Base-by-base conservation (phyloP, 92 coral and sea anemone species). In the Pocillopora meandrina region DNA sequence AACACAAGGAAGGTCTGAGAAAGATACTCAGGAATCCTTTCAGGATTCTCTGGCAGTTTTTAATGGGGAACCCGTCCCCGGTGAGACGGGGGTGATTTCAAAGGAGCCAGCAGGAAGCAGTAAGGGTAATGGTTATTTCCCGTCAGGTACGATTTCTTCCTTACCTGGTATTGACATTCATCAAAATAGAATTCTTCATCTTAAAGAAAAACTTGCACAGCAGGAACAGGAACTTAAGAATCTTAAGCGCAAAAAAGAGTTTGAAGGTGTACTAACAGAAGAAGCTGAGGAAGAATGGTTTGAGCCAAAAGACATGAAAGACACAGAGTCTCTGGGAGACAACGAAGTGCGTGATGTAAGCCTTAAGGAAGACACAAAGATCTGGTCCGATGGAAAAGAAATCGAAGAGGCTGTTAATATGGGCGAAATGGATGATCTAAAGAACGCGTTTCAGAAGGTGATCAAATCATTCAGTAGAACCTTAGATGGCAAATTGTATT, bases 141-240 rank as follows among this genome's bases (percentile, higher is more conserved):
- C 9, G 59, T 59, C 15, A 59, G 55, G 1, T n/a, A 42, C 10
- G 58, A 15, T 75, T 61, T 33, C 79, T 15, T 6, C 18, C 60
- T 56, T 60, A 57, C 67, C 16, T 58, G 79, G 66, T 26, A 57
- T 31, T 35, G 31, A 55, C 10, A 31, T 15, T 33, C 67, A 65
- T 12, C 66, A 58, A 59, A 75, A 57, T 58, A 75, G 23, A 75
- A 75, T 75, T 5, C 79, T 75, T 75, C 52, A 26, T 59, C 66
- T 75, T 5, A 75, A 75, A 75, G 79, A 23, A 59, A 58, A 26
- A 75, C 79, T 75, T 23, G 79, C 79, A 49, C 12, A 55, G 60
- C 79, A 75, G 63, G 79, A 75, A 34, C 66, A 75, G 57, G 79
- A 75, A 75, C 67, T 75, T 31, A n/a, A 57, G 65, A 59, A 26